Percentiles rank a stretch among this genome's conserved stretches.
Evolutionary conservation across 2,113 vertebrate species (phyloP).

Genomic region (Cynoglossus semilaevis): DNA sequence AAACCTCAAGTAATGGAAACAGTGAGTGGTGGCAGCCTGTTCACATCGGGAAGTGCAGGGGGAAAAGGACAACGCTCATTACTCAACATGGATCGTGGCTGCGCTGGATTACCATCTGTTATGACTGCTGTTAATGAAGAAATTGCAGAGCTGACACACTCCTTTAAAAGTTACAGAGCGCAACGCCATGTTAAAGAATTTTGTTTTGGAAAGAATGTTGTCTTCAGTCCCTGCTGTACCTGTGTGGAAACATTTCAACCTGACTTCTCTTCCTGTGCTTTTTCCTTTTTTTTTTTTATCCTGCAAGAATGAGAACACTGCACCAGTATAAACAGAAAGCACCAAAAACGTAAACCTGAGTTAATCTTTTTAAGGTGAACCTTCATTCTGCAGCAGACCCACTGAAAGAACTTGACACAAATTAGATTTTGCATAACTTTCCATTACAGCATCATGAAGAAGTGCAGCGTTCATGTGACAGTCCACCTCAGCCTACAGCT

Average conservation of each 20-base stretch:
- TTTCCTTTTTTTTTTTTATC: background rate
- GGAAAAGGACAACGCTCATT: slow-evolving; percentile 22
- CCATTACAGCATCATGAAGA: slow-evolving; percentile 48
- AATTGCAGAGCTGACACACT: slow-evolving; percentile 10
- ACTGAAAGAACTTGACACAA: slow-evolving; percentile 22
- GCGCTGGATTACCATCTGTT: slow-evolving; percentile 11
- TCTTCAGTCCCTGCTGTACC: background rate
- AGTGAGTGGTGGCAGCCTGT: too few relatives aligned
- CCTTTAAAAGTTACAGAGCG: too few relatives aligned
- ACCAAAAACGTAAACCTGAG: background rate
- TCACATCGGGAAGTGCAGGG: background rate
- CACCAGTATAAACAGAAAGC: background rate
- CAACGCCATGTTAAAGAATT: background rate
- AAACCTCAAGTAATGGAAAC: background rate
- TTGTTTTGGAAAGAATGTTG: slow-evolving; percentile 12
- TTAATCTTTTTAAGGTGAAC: background rate
- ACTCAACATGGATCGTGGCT: slow-evolving; percentile 10
- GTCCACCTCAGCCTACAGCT: slow-evolving; percentile 26
- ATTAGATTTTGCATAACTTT: slow-evolving; percentile 52
- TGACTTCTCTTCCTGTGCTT: background rate
- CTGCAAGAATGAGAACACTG: background rate
- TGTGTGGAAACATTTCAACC: background rate
- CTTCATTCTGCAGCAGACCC: background rate
- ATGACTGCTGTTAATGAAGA: slow-evolving; percentile 9
- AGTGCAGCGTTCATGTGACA: slow-evolving; percentile 19